Evolutionary conservation across 2,888 invertebrate genomes (phyloP), one percentile per base, ranked within the genome.

Genomic region (Allolobophora icterica): DNA sequence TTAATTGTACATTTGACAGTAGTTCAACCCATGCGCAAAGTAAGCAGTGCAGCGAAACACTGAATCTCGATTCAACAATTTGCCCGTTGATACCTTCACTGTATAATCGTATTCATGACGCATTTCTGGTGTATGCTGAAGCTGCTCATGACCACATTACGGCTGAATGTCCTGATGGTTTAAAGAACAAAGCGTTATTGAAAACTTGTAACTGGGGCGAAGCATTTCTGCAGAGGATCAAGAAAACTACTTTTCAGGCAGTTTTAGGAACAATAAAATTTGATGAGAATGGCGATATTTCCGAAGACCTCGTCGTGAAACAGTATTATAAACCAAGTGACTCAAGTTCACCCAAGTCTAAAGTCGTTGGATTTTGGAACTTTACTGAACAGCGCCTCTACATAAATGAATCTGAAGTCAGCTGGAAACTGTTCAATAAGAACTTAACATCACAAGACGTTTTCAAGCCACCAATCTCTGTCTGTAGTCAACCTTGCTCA

Each of bases 261-360:
- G 92, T 92, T 17, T 91, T 92, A 84, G 94, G 94, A 4, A 91
- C 92, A 42, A 92, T 94, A 35, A 91, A 92, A 30, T 94, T 94
- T 90, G 93, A 94, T 91, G 91, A 92, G 84, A 92, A 94, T 33
- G 94, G 94, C 0, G 94, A 94, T 89, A 92, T 93, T 3, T 91
- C 93, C 52, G 93, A 94, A 6, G 92, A 92, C 40, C 93, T 93
- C 58, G 92, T 92, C 19, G 89, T 94, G 24, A 92, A 90, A n/a
- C 94, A 94, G 90, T 94, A 93, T 89, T 90, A 92, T 84, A n/a
- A 89, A 38, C 84, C 35, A 21, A 35, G 19, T 17, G 89, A 91
- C 21, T 90, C 52, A 17, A 52, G 45, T 13, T 45, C 89, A 33
- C 33, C 89, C 2, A 84, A 90, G n/a, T 83, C 71, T 30, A 84